Percentiles rank a stretch among this genome's conserved stretches.
Evolutionary conservation across 2,113 vertebrate species (phyloP).

Genomic region (Poecilia latipinna): DNA sequence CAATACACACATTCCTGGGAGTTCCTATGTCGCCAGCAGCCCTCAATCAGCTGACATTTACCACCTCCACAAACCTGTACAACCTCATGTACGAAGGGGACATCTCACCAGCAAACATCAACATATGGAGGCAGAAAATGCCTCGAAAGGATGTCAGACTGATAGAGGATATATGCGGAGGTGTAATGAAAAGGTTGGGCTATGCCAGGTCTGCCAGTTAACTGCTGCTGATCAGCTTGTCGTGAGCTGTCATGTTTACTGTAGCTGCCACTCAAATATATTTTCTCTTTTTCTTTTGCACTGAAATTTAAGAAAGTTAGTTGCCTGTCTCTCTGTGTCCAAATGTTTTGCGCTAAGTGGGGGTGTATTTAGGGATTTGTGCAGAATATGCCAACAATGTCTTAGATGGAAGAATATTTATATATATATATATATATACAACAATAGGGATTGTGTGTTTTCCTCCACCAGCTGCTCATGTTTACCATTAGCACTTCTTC

Average conservation of each 20-base stretch:
- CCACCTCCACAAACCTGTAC: conserved; percentile 93
- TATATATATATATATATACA: conserved; percentile 26
- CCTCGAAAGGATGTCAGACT: conserved; percentile 84
- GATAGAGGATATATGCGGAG: conserved; percentile 89
- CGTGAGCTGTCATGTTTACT: conserved; percentile 56
- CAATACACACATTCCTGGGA: conserved; percentile 90
- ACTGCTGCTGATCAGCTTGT: conserved; percentile 87
- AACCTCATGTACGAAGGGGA: conserved; percentile 94
- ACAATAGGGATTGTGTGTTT: conserved; percentile 49
- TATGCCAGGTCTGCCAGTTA: conserved; percentile 86
- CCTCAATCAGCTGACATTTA: conserved; percentile 95
- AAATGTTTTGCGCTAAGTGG: conserved; percentile 21
- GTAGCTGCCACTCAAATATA: conserved; percentile 45
- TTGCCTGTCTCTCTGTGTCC: conserved; percentile 27
- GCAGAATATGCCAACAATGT: conserved; percentile 37
- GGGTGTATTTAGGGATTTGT: conserved; percentile 16
- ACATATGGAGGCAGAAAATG: conserved; percentile 89
- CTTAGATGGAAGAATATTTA: conserved; percentile 58
- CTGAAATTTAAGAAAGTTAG: conserved; percentile 57
- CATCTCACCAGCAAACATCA: conserved; percentile 87
- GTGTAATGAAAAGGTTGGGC: conserved; percentile 89
- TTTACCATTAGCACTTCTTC: conserved; percentile 42
- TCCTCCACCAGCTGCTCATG: conserved; percentile 24
- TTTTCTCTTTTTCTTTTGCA: conserved; percentile 80
- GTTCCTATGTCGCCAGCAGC: conserved; percentile 90